Evolutionary conservation across 2,113 vertebrate genomes (phyloP).

Genomic region (Chaetodon trifascialis): DNA sequence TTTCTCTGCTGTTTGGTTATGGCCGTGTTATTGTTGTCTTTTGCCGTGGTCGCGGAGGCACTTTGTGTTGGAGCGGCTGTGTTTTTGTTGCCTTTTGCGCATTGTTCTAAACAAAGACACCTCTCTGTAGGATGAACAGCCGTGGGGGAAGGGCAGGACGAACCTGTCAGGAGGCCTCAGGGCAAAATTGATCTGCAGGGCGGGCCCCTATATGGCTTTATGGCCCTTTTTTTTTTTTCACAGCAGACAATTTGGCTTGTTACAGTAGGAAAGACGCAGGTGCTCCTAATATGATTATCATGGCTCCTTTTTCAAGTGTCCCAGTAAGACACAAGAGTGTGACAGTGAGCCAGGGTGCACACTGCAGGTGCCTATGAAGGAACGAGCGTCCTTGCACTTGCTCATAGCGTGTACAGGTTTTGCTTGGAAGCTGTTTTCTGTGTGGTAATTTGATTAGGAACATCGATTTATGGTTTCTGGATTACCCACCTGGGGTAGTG

Average conservation of each 20-base stretch:
- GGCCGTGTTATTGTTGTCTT: neutral
- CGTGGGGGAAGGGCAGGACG: conserved; percentile 43
- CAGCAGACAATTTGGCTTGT: neutral
- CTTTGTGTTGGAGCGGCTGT: neutral
- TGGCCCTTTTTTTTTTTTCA: conserved; percentile 18
- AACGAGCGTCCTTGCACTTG: neutral
- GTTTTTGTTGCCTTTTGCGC: conserved; percentile 5
- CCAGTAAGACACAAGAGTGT: neutral
- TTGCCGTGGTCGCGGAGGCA: neutral
- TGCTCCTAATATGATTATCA: neutral
- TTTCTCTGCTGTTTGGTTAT: neutral
- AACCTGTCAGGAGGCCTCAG: conserved; percentile 30
- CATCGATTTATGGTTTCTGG: neutral
- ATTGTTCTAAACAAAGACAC: conserved; percentile 40
- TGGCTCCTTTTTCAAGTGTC: neutral
- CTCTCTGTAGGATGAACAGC: conserved; percentile 3
- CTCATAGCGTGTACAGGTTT: neutral
- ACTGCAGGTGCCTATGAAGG: neutral
- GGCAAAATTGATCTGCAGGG: conserved; percentile 44
- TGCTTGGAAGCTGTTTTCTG: neutral
- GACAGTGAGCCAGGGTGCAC: neutral
- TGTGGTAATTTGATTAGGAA: neutral
- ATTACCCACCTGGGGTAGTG: neutral
- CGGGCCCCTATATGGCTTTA: conserved; percentile 1
- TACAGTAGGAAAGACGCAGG: neutral